Percentiles rank a stretch among this genome's conserved stretches.
Evolutionary conservation across 2,797 vertebrate genomes (phyloP).

Genomic region (Alauda arvensis): DNA sequence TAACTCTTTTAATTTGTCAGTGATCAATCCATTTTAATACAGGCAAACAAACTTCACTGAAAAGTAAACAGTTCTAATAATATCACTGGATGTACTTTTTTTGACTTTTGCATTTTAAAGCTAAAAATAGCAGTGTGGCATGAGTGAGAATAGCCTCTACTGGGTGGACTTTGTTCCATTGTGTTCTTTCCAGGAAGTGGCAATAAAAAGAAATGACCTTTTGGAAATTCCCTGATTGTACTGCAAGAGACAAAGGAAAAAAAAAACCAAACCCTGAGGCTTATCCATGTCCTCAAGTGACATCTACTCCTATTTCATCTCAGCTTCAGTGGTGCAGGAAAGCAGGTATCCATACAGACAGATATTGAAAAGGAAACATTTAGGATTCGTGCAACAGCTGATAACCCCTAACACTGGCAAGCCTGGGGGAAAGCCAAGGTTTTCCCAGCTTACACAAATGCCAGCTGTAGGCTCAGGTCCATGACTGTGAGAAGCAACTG

Average conservation of each 20-base stretch:
- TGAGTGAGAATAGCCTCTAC: not conserved
- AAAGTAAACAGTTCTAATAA: not conserved
- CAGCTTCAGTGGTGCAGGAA: not conserved
- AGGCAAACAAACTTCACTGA: not conserved
- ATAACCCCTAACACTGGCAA: not conserved
- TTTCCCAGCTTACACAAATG: not conserved
- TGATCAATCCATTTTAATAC: not conserved
- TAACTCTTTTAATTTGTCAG: not conserved
- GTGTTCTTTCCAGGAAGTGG: not conserved
- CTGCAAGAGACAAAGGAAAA: not conserved
- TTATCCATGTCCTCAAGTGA: not conserved
- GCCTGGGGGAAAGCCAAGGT: not conserved
- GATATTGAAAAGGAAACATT: not conserved
- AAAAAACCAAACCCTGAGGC: not conserved
- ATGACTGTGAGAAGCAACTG: not conserved
- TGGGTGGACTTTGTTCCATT: not conserved
- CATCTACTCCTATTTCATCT: not conserved
- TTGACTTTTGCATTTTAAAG: not conserved
- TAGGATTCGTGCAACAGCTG: not conserved
- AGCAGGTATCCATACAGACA: not conserved
- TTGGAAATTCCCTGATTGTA: not conserved
- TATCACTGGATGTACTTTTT: not conserved
- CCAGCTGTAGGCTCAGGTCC: not conserved
- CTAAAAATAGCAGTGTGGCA: not conserved
- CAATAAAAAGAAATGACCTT: not conserved